These are phyloP conservation scores for Notothenia rossii DNA, from an alignment of 2,113 vertebrate genomes.

Conservation along the genomic window DNA sequence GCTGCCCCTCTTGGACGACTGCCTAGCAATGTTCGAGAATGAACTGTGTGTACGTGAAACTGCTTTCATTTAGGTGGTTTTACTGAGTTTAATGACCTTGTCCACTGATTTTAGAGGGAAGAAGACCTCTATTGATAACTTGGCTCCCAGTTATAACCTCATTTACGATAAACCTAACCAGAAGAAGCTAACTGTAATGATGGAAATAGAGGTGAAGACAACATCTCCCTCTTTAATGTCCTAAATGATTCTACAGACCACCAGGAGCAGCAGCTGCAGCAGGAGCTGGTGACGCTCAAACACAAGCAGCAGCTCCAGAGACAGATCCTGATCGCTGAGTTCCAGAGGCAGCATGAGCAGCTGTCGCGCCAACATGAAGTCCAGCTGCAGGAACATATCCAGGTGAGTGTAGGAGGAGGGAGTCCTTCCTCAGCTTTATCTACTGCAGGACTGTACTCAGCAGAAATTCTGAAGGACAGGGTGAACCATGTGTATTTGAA, in stretches of 20 bases:
- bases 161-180: too few relatives aligned
- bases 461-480: conserved; percentile 51
- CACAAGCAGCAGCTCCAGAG: conserved; percentile 98
- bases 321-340: conserved; percentile 96
- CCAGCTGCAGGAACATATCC: conserved; percentile 96
- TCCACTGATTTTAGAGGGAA: too few relatives aligned
- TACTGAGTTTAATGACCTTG: too few relatives aligned
- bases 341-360: conserved; percentile 97
- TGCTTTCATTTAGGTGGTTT: too few relatives aligned
- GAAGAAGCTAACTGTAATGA: too few relatives aligned
- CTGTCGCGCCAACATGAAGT: conserved; percentile 96
- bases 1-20: too few relatives aligned
- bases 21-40: too few relatives aligned
- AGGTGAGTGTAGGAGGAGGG: conserved; percentile 80
- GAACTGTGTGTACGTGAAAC: too few relatives aligned
- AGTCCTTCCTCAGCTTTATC: conserved; percentile 24
- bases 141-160: too few relatives aligned
- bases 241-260: conserved; percentile 43
- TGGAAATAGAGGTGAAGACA: too few relatives aligned
- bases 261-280: conserved; percentile 94
- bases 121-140: too few relatives aligned
- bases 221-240: background rate
- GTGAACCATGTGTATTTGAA: conserved; percentile 39
- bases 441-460: conserved; percentile 28
- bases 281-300: conserved; percentile 95